These are phyloP conservation scores for Flabesymbios commensalis DNA, from an alignment of 2,888 invertebrate species.

Conservation along the genomic window DNA sequence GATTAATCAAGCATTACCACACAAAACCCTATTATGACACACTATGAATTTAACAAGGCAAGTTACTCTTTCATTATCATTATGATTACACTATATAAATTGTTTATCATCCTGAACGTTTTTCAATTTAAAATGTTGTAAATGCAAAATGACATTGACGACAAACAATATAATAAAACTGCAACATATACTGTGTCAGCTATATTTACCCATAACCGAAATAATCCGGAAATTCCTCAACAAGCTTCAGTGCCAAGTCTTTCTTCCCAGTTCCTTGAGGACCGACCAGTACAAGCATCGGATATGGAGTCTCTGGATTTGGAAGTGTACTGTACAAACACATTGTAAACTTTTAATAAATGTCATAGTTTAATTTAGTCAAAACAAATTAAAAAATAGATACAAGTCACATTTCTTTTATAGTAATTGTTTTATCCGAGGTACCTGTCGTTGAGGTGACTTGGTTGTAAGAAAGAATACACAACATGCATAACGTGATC, in stretches of 20 bases:
- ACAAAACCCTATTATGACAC: too few species aligned
- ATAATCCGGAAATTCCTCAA: constrained; percentile 60
- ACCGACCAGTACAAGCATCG: constrained; percentile 60
- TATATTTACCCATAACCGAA: constrained; percentile 61
- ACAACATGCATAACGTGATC: constrained; percentile 61
- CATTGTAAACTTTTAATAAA: not conserved
- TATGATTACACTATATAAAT: too few species aligned
- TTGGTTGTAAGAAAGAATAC: constrained; percentile 58
- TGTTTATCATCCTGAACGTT: too few species aligned
- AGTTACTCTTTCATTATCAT: too few species aligned
- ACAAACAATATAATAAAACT: too few species aligned
- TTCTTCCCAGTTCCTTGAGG: constrained; percentile 60
- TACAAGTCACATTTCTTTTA: not conserved
- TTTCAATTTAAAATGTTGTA: too few species aligned
- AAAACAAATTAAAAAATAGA: not conserved
- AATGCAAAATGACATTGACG: too few species aligned
- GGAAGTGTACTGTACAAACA: constrained; percentile 54
- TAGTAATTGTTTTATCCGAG: constrained; percentile 41
- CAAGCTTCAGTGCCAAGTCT: constrained; percentile 56
- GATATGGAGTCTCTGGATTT: constrained; percentile 60
- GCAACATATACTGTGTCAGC: too few species aligned
- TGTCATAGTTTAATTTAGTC: not conserved
- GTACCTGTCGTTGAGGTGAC: constrained; percentile 42
- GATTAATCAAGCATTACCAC: too few species aligned
- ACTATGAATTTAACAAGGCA: too few species aligned